phyloP scores from a whole-genome alignment of 2,113 vertebrate species.

The Gila orcuttii region DNA sequence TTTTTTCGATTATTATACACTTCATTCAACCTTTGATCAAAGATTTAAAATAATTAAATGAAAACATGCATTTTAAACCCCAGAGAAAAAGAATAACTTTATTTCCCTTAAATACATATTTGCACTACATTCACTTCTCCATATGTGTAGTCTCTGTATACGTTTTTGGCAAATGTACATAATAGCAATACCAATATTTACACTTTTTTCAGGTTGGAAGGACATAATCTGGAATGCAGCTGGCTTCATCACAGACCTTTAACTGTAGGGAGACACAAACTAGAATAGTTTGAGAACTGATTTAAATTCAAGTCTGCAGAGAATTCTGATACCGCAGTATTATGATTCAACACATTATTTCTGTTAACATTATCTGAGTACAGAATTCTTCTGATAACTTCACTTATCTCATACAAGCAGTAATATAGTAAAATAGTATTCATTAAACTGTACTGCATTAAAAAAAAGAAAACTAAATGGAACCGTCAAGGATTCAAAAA shows the following conservation, averaged over 20 bases:
- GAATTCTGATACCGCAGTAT: neutral
- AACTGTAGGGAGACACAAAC: neutral
- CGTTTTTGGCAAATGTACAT: slow-evolving; percentile 71
- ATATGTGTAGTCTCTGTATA: slow-evolving; percentile 24
- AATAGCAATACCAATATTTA: slow-evolving; percentile 69
- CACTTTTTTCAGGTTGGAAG: slow-evolving; percentile 56
- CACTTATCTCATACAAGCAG: neutral
- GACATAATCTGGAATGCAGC: slow-evolving; percentile 24
- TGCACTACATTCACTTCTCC: slow-evolving; percentile 66
- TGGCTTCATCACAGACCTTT: slow-evolving; percentile 1
- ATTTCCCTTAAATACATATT: slow-evolving; percentile 73
- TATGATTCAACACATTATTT: neutral
- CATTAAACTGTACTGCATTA: neutral
- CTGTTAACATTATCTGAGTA: neutral
- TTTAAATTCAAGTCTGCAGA: neutral
- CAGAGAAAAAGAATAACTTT: slow-evolving; percentile 72
- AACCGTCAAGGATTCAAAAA: neutral
- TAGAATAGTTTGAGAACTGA: neutral
- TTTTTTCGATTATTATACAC: neutral
- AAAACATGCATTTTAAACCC: slow-evolving; percentile 54
- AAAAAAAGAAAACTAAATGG: neutral
- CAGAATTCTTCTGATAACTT: neutral
- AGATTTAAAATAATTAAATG: neutral
- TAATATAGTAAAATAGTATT: slow-evolving; percentile 10
- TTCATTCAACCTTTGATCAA: neutral